phyloP scores from a whole-genome alignment of 2,113 vertebrate species.

The Coryphaenoides rupestris region DNA sequence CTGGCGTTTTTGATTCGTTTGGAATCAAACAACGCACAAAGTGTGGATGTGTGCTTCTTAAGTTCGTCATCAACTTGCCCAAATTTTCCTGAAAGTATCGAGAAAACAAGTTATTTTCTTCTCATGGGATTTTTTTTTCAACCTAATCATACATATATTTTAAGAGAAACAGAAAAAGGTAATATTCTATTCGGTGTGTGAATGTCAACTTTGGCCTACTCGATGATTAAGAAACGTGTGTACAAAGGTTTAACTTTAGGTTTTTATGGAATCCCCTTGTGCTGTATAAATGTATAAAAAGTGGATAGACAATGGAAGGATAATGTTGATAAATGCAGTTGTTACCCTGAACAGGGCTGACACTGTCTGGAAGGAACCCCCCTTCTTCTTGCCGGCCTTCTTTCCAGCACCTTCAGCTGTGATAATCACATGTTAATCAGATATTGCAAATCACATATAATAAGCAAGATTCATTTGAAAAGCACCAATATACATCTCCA shows the following conservation, averaged over 20 bases:
- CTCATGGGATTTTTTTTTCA: too few species aligned
- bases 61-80: conserved; percentile 90
- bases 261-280: too few species aligned
- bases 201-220: too few species aligned
- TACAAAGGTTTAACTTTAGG: too few species aligned
- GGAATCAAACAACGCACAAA: conserved; percentile 95
- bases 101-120: background rate
- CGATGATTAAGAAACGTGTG: too few species aligned
- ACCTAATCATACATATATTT: too few species aligned
- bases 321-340: background rate
- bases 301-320: background rate
- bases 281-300: background rate
- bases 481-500: background rate
- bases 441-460: background rate
- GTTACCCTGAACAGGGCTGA: conserved; percentile 86
- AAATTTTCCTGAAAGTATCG: conserved; percentile 82
- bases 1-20: conserved; percentile 93
- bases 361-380: conserved; percentile 90
- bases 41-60: conserved; percentile 89
- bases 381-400: conserved; percentile 87
- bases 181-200: too few species aligned
- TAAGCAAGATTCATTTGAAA: background rate
- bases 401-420: conserved; percentile 69
- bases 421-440: background rate
- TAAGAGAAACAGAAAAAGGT: too few species aligned